Percentiles rank a stretch among this genome's conserved stretches.
Evolutionary conservation across 2,797 vertebrate genomes (phyloP).

Genomic region (Momotus momota): DNA sequence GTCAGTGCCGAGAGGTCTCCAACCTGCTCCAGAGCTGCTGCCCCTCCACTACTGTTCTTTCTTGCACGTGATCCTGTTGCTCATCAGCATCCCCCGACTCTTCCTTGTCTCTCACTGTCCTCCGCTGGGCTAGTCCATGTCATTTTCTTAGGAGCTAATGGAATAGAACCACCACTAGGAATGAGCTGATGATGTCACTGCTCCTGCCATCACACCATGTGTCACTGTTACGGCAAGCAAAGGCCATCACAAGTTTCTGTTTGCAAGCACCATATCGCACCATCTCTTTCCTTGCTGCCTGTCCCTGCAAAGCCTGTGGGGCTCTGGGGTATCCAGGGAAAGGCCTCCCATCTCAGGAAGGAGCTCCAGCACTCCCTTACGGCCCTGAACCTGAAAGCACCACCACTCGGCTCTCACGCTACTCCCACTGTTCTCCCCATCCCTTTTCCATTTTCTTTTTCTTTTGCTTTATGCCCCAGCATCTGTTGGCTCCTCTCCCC

Average conservation of each 20-base stretch:
- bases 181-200: not conserved
- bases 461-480: not conserved
- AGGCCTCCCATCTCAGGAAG: not conserved
- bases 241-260: not conserved
- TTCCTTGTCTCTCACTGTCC: not conserved
- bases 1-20: not conserved
- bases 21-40: not conserved
- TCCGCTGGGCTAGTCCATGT: not conserved
- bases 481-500: not conserved
- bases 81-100: not conserved
- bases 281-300: not conserved
- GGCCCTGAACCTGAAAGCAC: not conserved
- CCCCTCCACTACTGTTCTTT: accelerated
- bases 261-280: not conserved
- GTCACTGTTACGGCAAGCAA: not conserved
- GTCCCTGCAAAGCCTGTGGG: not conserved
- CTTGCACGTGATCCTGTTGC: not conserved
- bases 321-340: not conserved
- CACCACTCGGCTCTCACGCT: not conserved
- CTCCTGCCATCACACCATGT: not conserved
- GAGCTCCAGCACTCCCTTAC: not conserved
- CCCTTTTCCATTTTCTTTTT: not conserved
- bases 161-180: not conserved
- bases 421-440: not conserved
- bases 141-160: not conserved